Evolutionary conservation across 2,888 invertebrate species (phyloP).

Genomic region (Sinhomidia bicolor): DNA sequence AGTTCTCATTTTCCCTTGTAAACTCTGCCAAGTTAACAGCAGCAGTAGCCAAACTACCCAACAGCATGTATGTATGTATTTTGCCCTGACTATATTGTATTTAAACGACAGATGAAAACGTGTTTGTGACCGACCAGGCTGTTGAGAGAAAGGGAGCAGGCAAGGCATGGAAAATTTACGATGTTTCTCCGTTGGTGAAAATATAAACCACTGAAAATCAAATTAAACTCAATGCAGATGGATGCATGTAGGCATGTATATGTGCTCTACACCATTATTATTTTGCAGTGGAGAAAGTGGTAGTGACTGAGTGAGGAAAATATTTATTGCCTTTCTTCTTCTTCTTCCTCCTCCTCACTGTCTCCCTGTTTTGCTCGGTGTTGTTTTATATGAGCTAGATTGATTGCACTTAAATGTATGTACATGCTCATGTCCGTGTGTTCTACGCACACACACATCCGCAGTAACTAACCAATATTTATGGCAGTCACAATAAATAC

Average conservation of each 20-base stretch:
- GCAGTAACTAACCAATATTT: background rate
- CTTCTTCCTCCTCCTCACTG: too few species aligned
- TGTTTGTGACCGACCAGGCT: background rate
- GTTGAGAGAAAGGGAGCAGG: background rate
- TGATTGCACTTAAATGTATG: too few species aligned
- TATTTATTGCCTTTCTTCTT: too few species aligned
- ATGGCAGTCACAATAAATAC: background rate
- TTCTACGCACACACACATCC: background rate
- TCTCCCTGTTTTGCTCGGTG: too few species aligned
- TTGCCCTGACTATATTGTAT: background rate
- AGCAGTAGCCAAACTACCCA: background rate
- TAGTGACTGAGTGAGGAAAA: too few species aligned
- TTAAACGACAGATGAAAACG: background rate
- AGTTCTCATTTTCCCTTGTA: conserved; percentile 26
- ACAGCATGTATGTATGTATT: background rate
- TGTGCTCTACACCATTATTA: background rate
- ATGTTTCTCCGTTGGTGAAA: conserved; percentile 23
- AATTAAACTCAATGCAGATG: conserved; percentile 4
- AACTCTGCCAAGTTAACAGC: background rate
- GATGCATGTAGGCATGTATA: too few species aligned
- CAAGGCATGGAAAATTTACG: conserved; percentile 19
- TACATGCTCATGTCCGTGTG: background rate
- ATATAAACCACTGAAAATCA: conserved; percentile 44
- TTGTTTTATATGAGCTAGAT: too few species aligned
- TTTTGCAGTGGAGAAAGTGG: background rate